These are phyloP conservation scores for Leucoraja ocellata DNA, from an alignment of 2,797 vertebrate genomes.

Conservation along the genomic window DNA sequence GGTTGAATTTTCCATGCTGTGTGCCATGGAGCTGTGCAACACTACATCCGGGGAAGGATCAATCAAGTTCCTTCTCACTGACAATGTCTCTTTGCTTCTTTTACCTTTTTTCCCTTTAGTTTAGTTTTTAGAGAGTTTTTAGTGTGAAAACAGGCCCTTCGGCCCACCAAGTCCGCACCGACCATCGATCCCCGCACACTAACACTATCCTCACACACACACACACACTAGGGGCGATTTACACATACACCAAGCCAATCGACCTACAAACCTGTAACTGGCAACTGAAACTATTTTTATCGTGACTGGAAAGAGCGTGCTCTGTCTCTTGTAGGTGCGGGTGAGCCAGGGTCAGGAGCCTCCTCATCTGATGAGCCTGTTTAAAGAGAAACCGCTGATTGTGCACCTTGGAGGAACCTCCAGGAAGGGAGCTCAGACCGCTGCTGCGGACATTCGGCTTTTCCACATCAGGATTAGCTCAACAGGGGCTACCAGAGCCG, in stretches of 20 bases:
- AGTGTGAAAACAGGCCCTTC: no score
- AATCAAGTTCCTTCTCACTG: no score
- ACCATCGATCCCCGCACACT: no score
- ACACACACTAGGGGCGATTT: no score
- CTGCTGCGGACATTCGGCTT: conserved; percentile 49
- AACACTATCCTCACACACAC: no score
- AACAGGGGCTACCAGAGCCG: conserved; percentile 55
- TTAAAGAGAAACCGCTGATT: conserved; percentile 59
- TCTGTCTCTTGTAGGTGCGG: conserved; percentile 54
- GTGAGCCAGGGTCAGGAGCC: conserved; percentile 67
- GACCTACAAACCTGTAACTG: neutral
- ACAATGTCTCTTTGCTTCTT: neutral
- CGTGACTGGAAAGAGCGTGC: no score
- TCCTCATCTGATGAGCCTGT: conserved; percentile 62
- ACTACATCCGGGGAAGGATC: no score
- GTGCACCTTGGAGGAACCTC: conserved; percentile 61
- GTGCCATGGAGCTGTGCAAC: no score
- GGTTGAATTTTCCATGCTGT: no score
- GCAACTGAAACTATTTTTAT: neutral
- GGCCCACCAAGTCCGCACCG: no score
- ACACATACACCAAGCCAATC: no score
- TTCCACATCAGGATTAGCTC: conserved; percentile 62
- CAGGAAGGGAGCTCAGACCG: conserved; percentile 49
- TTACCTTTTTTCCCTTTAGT: neutral
- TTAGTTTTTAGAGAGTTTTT: neutral